Percentiles rank a stretch among this genome's conserved stretches.
Conservation (phyloP, 2,797 vertebrate genomes). For the Tenualosa thibaudeaui region DNA sequence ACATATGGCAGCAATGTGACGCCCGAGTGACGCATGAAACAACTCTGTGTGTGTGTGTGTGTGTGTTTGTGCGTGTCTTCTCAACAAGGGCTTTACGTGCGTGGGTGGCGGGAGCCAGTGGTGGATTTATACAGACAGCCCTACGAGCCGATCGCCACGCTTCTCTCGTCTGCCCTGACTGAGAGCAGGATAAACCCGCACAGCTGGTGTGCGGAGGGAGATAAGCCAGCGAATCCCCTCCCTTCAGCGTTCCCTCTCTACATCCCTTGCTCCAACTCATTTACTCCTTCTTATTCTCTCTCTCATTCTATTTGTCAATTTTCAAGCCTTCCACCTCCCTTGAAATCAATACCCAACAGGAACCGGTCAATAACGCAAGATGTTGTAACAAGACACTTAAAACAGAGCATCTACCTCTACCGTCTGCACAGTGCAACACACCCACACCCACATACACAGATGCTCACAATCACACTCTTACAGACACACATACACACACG, state of each 20-base stretch:
- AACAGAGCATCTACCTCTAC: background rate
- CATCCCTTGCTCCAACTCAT: background rate
- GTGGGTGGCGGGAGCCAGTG: background rate
- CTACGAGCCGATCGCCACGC: background rate
- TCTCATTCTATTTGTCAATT: conserved; percentile 23
- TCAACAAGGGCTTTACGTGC: background rate
- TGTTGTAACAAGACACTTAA: conserved; percentile 23
- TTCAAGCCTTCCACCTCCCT: background rate
- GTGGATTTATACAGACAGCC: background rate
- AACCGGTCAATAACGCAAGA: conserved; percentile 11
- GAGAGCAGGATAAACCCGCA: background rate
- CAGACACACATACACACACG: background rate
- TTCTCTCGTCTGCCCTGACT: background rate
- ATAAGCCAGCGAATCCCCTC: background rate
- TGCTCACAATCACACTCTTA: too few species aligned
- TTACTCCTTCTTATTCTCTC: background rate
- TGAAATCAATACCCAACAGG: background rate
- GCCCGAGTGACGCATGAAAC: background rate
- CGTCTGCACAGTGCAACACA: background rate
- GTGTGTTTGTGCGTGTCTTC: background rate
- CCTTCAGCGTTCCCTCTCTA: background rate
- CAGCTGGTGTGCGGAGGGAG: background rate
- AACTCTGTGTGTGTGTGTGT: conserved; percentile 19
- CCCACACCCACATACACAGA: background rate
- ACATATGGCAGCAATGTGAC: background rate